Evolutionary conservation across 2,113 vertebrate species (phyloP).

Genomic region (Hippopotamus amphibius): DNA sequence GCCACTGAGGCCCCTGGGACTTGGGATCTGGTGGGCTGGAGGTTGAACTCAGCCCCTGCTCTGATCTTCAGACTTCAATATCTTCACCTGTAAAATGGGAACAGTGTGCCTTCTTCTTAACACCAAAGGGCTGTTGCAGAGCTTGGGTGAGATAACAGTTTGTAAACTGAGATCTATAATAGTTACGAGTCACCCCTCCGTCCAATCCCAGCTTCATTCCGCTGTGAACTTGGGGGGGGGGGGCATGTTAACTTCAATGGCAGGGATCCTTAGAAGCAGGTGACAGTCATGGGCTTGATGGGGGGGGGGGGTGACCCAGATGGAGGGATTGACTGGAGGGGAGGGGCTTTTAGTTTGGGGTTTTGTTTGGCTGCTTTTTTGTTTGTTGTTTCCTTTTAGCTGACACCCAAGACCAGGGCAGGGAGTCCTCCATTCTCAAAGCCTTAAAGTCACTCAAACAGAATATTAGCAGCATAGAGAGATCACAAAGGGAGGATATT

Average conservation of each 20-base stretch:
- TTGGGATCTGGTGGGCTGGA: background rate
- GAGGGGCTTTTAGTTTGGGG: background rate
- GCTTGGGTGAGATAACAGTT: background rate
- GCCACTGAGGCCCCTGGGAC: background rate
- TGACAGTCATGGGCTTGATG: background rate
- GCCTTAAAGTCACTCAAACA: background rate
- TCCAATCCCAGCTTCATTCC: background rate
- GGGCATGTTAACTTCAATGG: background rate
- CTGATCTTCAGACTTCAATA: fast-evolving
- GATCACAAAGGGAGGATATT: too few relatives aligned
- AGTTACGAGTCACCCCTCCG: fast-evolving
- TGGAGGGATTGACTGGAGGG: too few relatives aligned
- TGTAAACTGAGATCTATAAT: background rate
- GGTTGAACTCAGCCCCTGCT: background rate
- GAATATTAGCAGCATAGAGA: background rate
- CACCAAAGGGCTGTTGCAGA: background rate
- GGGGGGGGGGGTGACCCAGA: too few relatives aligned
- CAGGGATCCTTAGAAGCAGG: background rate
- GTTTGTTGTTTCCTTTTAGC: background rate
- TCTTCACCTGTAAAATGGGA: background rate
- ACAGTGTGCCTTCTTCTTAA: fast-evolving
- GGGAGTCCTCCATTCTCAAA: background rate
- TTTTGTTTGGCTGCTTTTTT: background rate
- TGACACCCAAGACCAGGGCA: background rate
- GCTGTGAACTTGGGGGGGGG: background rate